phyloP scores from a whole-genome alignment of 2,113 vertebrate genomes.

The Nestor notabilis region DNA sequence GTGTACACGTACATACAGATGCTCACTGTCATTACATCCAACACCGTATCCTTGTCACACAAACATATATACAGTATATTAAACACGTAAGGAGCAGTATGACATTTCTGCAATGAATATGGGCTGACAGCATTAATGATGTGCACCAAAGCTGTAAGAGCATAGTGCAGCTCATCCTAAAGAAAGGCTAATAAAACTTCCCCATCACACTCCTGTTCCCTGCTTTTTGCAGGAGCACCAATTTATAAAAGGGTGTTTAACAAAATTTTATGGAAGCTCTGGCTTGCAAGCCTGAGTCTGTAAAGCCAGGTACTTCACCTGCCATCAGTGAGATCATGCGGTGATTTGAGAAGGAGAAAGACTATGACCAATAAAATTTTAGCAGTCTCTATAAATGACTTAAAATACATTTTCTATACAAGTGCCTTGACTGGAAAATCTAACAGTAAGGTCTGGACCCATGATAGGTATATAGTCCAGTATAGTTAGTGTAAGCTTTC shows the following conservation, averaged over 20 bases:
- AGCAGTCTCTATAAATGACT: slow-evolving; percentile 25
- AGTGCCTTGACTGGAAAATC: background rate
- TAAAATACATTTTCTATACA: background rate
- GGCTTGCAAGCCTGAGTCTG: background rate
- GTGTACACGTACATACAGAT: background rate
- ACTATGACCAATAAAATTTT: slow-evolving; percentile 6
- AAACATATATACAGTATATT: background rate
- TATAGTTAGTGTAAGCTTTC: background rate
- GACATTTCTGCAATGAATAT: background rate
- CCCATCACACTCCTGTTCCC: background rate
- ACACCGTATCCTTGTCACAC: background rate
- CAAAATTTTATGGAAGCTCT: background rate
- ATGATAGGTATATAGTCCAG: background rate
- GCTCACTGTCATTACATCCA: background rate
- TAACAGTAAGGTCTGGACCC: background rate
- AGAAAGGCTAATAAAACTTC: background rate
- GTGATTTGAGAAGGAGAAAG: background rate
- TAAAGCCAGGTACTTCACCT: background rate
- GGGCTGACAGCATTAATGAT: background rate
- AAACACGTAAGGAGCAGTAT: background rate
- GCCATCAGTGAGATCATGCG: background rate
- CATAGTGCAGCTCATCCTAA: background rate
- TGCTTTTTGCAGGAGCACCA: background rate
- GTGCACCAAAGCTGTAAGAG: background rate
- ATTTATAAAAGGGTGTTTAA: background rate